Conservation (phyloP, 1,140 invertebrate species). For the Rhagoletis zephyria region DNA sequence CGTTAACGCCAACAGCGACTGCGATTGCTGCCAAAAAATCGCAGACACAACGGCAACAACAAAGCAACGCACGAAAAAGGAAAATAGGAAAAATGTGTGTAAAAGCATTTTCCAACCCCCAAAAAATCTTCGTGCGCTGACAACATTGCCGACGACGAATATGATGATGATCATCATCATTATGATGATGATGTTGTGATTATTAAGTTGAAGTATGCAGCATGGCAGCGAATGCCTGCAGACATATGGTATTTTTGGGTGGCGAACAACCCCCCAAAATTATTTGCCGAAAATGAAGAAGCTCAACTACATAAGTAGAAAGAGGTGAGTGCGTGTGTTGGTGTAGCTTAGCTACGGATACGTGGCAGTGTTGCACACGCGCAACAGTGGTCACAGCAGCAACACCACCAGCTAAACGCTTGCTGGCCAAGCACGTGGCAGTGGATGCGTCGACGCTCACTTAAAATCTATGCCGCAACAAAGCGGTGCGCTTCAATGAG, state of each 20-base stretch:
- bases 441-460: neutral
- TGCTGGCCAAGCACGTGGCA: slow-evolving; percentile 15
- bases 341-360: neutral
- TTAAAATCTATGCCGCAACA: neutral
- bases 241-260: no score
- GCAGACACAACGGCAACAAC: slow-evolving; percentile 34
- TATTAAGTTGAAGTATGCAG: neutral
- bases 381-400: neutral
- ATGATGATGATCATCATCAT: neutral
- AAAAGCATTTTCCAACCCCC: slow-evolving; percentile 67
- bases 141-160: neutral
- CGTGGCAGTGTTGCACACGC: slow-evolving; percentile 36
- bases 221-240: neutral
- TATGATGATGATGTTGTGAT: neutral
- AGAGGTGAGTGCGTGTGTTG: neutral
- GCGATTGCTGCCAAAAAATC: neutral
- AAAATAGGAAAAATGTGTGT: slow-evolving; percentile 20
- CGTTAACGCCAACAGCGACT: neutral
- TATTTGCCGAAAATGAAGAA: neutral
- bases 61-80: neutral
- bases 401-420: neutral
- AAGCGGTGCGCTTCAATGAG: neutral
- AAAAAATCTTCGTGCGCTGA: slow-evolving; percentile 49
- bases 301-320: no score
- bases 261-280: slow-evolving; percentile 18